phyloP scores from a whole-genome alignment of 2,888 invertebrate genomes.

The Sthenelais limicola region DNA sequence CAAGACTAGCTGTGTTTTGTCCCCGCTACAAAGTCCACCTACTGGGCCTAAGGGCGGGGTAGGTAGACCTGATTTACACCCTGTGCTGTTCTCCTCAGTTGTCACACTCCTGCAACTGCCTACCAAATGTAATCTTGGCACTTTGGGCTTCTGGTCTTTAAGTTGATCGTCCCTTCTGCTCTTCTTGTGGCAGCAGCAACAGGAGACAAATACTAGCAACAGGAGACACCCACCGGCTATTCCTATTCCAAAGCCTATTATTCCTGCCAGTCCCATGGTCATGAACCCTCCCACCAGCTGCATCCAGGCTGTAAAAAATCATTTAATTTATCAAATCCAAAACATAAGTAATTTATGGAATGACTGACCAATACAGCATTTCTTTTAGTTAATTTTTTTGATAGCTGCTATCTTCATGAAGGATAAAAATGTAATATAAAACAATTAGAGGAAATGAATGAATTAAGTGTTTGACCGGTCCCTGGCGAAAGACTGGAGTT shows the following conservation, averaged over 20 bases:
- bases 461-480: too few relatives aligned
- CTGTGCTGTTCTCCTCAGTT: too few relatives aligned
- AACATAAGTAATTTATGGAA: too few relatives aligned
- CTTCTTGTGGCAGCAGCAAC: constrained; percentile 36
- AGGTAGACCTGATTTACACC: too few relatives aligned
- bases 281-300: constrained; percentile 33
- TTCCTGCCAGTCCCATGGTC: constrained; percentile 41
- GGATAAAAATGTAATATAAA: too few relatives aligned
- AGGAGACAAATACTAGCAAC: constrained; percentile 27
- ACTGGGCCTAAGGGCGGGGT: too few relatives aligned
- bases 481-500: too few relatives aligned
- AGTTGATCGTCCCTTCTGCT: neutral
- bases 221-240: constrained; percentile 31
- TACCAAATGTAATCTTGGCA: constrained; percentile 21
- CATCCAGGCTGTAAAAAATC: constrained; percentile 32
- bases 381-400: too few relatives aligned
- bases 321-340: too few relatives aligned
- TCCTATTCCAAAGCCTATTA: constrained; percentile 39
- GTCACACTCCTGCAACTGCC: constrained; percentile 1
- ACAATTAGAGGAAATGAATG: too few relatives aligned
- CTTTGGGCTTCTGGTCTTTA: neutral
- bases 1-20: constrained; percentile 16
- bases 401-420: too few relatives aligned
- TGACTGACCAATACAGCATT: too few relatives aligned
- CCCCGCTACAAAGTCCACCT: neutral